Evolutionary conservation across 2,888 invertebrate species (phyloP), one percentile per base, ranked within the genome.

Genomic region (Nezara viridula): DNA sequence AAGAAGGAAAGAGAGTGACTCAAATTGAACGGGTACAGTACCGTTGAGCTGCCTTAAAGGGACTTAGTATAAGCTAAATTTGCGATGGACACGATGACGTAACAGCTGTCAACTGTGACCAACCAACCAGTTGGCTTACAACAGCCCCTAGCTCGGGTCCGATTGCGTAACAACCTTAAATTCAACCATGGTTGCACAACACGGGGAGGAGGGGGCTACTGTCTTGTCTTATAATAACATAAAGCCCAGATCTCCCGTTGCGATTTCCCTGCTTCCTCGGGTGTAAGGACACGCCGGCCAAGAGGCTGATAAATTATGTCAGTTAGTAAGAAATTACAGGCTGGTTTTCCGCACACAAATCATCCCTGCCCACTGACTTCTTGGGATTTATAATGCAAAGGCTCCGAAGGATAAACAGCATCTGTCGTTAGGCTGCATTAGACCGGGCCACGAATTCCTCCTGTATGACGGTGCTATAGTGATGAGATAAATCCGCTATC

Each of bases 81-180:
- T 73, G 66, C 32, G 66, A 73, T 73, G 32, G 66, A 37, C 44
- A n/a, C 12, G 2, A n/a, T 81, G 81, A 81, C 81, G 81, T 81
- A 81, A 81, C 16, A 81, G 81, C 81, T 81, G 81, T 81, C 81
- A 44, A 44, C 81, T 81, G 44, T 81, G 81, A 81, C 81, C 44
- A 81, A 81, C 24, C 44, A 47, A 81, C 81, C 81, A 47, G 81
- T 47, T n/a, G 5, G 44, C 44, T 44, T 81, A 44, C 81, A 81
- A 81, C 81, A 47, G 81, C 44, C 81, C 81, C 40, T 44, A 44
- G 81, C 81, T 44, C 40, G n/a, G 81, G 44, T 44, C 24, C 47
- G 7, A 81, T 81, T 81, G 81, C 81, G 81, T 16, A 81, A 81
- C 44, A 81, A 81, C n/a, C 44, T 81, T 47, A 81, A 81, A 81